Conservation (phyloP, 1,140 invertebrate species). For the Varroa destructor region DNA sequence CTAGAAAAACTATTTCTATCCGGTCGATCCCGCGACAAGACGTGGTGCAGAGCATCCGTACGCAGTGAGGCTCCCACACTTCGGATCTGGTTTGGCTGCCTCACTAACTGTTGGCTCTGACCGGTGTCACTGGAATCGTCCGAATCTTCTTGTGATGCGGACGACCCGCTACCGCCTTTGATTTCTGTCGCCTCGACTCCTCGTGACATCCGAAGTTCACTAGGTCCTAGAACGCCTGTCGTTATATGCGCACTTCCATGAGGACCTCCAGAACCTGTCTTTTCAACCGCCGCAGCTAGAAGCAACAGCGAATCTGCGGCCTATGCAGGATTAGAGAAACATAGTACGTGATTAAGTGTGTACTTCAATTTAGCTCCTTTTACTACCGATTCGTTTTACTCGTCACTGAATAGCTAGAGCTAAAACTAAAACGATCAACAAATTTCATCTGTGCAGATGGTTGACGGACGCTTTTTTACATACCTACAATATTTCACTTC, state of each 20-base stretch:
- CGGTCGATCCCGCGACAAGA: background rate
- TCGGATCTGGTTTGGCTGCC: background rate
- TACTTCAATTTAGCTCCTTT: too few species aligned
- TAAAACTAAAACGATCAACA: too few species aligned
- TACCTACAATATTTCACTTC: too few species aligned
- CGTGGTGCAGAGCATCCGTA: background rate
- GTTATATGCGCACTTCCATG: background rate
- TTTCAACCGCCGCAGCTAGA: conserved; percentile 8
- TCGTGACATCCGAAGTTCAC: too few species aligned
- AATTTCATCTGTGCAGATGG: too few species aligned
- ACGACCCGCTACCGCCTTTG: too few species aligned
- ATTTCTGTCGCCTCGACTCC: too few species aligned
- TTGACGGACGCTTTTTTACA: too few species aligned
- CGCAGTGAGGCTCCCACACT: background rate
- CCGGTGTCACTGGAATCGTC: conserved; percentile 16
- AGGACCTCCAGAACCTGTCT: background rate
- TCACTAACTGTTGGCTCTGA: background rate
- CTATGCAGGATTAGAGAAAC: background rate
- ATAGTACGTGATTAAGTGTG: too few species aligned
- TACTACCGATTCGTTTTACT: too few species aligned
- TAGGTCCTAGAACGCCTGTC: too few species aligned
- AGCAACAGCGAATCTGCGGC: conserved; percentile 26
- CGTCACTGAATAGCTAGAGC: too few species aligned
- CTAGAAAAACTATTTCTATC: conserved; percentile 24
- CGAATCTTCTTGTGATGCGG: background rate